Base-by-base conservation (phyloP, 2,797 vertebrate genomes). In the Chiropotes sagulatus region DNA sequence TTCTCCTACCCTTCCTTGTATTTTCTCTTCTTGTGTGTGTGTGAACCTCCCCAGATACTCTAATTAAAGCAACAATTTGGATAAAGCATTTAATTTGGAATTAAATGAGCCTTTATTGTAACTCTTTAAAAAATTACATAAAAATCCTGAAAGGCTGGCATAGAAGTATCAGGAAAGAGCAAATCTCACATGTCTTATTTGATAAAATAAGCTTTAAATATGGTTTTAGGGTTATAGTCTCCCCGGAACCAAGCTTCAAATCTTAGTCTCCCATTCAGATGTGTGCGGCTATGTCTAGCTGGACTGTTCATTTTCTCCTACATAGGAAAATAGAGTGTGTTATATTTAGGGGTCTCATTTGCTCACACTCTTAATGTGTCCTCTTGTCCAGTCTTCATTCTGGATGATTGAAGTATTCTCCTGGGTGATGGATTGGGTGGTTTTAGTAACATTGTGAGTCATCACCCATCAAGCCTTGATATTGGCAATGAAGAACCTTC, bases 131-230 rank as follows among this genome's bases (percentile, higher is more conserved):
- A 88, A 83, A 92, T 85, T 70, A 92, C 89, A 86, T 80, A 46
- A 82, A 96, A 92, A 57, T 87, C 75, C 61, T 80, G 79, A 91
- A 97, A 97, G 75, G 17, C 41, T 12, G n/a, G 36, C 72, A 92
- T 46, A 28, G 24, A 4, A 58, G 7, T 33, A 33, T 95, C 76
- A 84, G 70, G 36, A 89, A 95, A 86, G 41, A 80, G 22, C 54
- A 84, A 46, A 89, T 80, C 30, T 93, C 61, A 82, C 41, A 89
- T 28, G 72, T 76, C 15, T 20, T 76, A 81, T 76, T 61, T 81
- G 52, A 88, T 67, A 73, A 94, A 86, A 88, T 44, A 57, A 76
- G 54, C 4, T 82, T 90, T 58, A 36, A 41, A 39, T 61, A 33
- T 28, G 48, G 17, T 24, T 54, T 36, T 52, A 79, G 58, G 67